Percentiles rank a stretch among this genome's conserved stretches.
These are phyloP conservation scores for Cephalopachus bancanus DNA, from an alignment of 2,797 vertebrate species.

Conservation along the genomic window DNA sequence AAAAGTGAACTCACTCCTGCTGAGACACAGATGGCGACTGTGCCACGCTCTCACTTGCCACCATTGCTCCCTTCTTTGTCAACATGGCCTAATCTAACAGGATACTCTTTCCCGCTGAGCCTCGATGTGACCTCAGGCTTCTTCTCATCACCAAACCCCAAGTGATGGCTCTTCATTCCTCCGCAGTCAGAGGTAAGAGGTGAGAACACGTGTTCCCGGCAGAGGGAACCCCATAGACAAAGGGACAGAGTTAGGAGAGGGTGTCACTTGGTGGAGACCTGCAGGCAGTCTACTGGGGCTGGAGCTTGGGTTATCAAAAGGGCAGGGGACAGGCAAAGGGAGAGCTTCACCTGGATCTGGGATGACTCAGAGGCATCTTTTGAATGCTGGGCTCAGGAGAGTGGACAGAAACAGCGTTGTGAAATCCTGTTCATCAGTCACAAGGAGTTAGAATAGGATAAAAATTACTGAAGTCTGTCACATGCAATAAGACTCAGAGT, in stretches of 20 bases:
- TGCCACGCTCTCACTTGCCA: background rate
- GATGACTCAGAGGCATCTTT: too few species aligned
- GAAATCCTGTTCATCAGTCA: background rate
- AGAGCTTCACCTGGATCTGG: background rate
- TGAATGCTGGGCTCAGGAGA: background rate
- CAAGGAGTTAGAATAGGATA: background rate
- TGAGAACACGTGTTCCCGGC: background rate
- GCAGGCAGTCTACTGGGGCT: background rate
- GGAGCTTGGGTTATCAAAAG: background rate
- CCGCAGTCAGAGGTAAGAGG: background rate
- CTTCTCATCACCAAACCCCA: background rate
- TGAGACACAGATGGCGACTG: background rate
- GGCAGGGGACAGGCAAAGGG: too few species aligned
- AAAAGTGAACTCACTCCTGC: background rate
- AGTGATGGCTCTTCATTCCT: fast-evolving
- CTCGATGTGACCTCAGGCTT: background rate
- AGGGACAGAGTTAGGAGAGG: background rate
- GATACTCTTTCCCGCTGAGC: background rate
- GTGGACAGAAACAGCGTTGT: background rate
- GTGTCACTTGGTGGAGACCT: too few species aligned
- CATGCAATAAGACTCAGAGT: background rate
- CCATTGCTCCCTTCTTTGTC: background rate
- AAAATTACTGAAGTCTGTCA: background rate
- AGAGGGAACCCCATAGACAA: background rate
- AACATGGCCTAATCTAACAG: background rate